Conservation (phyloP, 2,888 invertebrate species). For the Drosophila peninsularis region DNA sequence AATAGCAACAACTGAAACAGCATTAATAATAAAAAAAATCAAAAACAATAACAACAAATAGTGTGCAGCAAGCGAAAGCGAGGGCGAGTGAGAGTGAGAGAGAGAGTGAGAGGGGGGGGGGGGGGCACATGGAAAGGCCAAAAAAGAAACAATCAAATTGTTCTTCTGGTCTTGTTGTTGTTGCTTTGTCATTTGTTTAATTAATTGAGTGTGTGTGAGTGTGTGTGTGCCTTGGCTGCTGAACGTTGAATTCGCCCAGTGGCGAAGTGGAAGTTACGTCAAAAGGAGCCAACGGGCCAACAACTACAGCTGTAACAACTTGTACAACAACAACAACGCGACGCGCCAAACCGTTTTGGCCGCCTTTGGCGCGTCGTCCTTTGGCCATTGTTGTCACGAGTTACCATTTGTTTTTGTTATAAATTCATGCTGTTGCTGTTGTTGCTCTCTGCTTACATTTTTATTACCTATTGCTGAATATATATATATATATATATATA, state of each 20-base stretch:
- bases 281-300: constrained; percentile 55
- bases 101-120: background rate
- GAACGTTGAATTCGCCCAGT: constrained; percentile 13
- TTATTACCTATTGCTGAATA: constrained; percentile 27
- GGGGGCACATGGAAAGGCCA: background rate
- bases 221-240: constrained; percentile 15
- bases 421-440: constrained; percentile 8
- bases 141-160: constrained; percentile 4
- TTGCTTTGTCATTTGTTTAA: constrained; percentile 26
- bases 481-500: too few species aligned
- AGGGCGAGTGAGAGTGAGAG: background rate
- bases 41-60: constrained; percentile 23
- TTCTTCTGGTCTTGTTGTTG: background rate
- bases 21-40: constrained; percentile 20
- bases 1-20: constrained; percentile 43
- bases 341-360: constrained; percentile 37
- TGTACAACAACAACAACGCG: background rate
- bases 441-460: constrained; percentile 1
- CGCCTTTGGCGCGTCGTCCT: constrained; percentile 57
- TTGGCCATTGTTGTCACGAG: constrained; percentile 8
- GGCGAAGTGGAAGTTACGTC: constrained; percentile 66
- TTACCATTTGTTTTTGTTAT: constrained; percentile 12
- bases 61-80: constrained; percentile 5
- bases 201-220: constrained; percentile 17
- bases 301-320: constrained; percentile 15